Base-by-base conservation (phyloP, 1,140 invertebrate species). In the Propsilocerus akamusi region DNA sequence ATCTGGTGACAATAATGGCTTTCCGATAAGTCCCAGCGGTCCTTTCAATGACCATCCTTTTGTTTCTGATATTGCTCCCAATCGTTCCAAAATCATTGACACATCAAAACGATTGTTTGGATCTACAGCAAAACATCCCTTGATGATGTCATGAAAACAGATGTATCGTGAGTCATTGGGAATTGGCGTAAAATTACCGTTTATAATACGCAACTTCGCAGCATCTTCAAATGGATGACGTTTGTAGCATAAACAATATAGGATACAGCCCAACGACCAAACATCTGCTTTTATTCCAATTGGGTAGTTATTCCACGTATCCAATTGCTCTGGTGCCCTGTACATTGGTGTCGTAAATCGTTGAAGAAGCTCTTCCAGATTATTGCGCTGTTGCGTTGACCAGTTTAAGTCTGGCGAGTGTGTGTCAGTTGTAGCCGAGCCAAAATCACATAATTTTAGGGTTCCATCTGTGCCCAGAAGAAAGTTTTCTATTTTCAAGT, bases 381-480 rank as follows among this genome's bases (percentile, higher is more conserved):
- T 75, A 53, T 83, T 84, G 57, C 95, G 75, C 70, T 95, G 85
- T 58, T 89, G 83, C 46, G 87, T 86, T 59, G 81, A 85, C 96
- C 96, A 99, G 28, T 81, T 79, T 22, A 81, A 72, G 63, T 95
- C 86, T 20, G 93, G 91, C 48, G 76, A 60, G 64, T 83, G 86
- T 26, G 83, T 72, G 60, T 91, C 81, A 17, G 78, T 84, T 24
- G 91, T 96, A 1, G 92, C 83, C 58, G 93, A 97, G 1, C 97
- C 97, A 78, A 99, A 99, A 71, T 99, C 97, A 72, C 97, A 99
- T 46, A 99, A 68, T 68, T 99, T 99, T 28, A 99, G 79, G 54
- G 77, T 74, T 53, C 91, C 89, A 59, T 86, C 76, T 52, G 68
- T 65, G 54, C 82, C 81, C 25, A 97, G 73, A 8, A 94, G 65